Conservation (phyloP, 2,888 invertebrate species). For the Dromius quadrimaculatus region DNA sequence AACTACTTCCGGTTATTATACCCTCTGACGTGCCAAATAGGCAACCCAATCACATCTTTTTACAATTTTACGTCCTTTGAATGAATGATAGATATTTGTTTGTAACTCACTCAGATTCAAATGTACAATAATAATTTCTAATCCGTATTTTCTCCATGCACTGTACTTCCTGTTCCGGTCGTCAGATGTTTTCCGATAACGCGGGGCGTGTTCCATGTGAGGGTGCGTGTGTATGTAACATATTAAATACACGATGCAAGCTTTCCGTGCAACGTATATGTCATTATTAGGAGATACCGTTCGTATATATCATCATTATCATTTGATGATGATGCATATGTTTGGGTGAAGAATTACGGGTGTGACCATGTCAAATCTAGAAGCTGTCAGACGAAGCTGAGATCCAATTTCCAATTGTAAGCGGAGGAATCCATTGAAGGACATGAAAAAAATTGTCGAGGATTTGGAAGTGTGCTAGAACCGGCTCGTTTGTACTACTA, state of each 20-base stretch:
- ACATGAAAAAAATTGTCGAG: too few relatives aligned
- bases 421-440: too few relatives aligned
- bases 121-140: constrained; percentile 29
- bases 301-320: constrained; percentile 42
- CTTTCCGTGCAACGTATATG: constrained; percentile 15
- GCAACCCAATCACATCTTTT: constrained; percentile 28
- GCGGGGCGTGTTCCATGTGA: background rate
- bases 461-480: constrained; percentile 7
- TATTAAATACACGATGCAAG: constrained; percentile 30
- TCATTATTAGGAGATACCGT: constrained; percentile 40
- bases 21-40: constrained; percentile 1
- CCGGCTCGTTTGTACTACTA: background rate
- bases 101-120: constrained; percentile 18
- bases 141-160: background rate
- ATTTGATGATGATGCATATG: constrained; percentile 36
- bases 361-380: constrained; percentile 30
- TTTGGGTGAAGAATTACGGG: constrained; percentile 41
- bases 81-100: constrained; percentile 29
- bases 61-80: constrained; percentile 21
- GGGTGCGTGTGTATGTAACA: constrained; percentile 10
- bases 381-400: constrained; percentile 17
- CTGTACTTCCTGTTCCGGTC: background rate
- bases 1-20: constrained; percentile 44
- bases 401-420: too few relatives aligned
- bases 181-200: constrained; percentile 16